These are phyloP conservation scores for Antheraea assamensis DNA, from an alignment of 2,888 invertebrate species.

Conservation along the genomic window DNA sequence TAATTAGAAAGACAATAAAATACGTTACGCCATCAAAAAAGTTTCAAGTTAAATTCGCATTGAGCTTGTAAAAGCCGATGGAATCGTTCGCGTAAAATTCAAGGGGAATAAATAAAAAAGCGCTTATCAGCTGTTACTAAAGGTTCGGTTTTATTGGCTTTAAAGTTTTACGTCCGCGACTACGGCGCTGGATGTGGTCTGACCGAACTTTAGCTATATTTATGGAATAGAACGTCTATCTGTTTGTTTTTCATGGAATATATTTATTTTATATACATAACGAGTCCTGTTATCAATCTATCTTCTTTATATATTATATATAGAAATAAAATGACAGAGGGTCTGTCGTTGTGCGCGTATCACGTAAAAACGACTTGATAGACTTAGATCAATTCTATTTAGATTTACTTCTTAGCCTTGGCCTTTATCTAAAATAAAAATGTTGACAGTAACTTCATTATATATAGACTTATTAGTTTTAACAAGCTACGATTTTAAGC, in stretches of 20 bases:
- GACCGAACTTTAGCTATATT: neutral
- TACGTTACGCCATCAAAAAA: neutral
- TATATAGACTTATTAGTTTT: no score
- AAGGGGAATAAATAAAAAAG: constrained; percentile 65
- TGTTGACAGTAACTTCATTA: no score
- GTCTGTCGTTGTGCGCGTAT: no score
- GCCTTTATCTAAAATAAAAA: no score
- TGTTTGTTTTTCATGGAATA: neutral
- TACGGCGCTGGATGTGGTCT: constrained; percentile 36
- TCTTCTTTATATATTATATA: no score
- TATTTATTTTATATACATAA: neutral
- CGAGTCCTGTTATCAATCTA: no score
- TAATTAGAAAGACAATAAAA: no score
- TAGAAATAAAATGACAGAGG: no score
- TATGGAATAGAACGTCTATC: neutral
- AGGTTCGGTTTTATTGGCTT: constrained; percentile 70
- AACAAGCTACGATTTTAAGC: no score
- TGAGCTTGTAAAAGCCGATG: constrained; percentile 10
- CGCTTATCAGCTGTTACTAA: constrained; percentile 72
- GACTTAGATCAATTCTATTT: no score
- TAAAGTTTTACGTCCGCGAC: constrained; percentile 70
- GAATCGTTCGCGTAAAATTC: constrained; percentile 14
- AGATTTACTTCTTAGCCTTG: no score
- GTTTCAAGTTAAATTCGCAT: neutral
- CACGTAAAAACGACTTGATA: no score